Evolutionary conservation across 1,140 invertebrate species (phyloP).

Genomic region (Muscidifurax raptorellus): DNA sequence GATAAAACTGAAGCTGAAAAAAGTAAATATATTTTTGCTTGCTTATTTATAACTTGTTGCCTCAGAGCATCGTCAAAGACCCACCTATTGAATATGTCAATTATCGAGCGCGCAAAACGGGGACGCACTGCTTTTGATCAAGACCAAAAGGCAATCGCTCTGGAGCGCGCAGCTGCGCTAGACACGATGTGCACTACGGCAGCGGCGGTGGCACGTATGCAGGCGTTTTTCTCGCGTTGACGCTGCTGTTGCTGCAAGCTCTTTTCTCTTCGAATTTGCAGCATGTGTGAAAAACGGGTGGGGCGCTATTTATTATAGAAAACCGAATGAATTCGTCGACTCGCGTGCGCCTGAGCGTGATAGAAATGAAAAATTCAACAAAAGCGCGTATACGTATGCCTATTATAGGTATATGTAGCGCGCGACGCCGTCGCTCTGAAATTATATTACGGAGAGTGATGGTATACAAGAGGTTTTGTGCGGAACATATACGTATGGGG

Average conservation of each 20-base stretch:
- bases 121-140: not conserved
- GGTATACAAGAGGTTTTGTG: too few relatives aligned
- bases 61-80: not conserved
- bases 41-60: not conserved
- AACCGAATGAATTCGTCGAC: not conserved
- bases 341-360: not conserved
- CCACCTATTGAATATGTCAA: conserved; percentile 11
- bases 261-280: conserved; percentile 1
- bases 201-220: not conserved
- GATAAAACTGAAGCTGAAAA: not conserved
- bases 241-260: not conserved
- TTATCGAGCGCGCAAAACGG: conserved; percentile 12
- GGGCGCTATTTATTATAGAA: conserved; percentile 5
- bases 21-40: not conserved
- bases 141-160: conserved; percentile 10
- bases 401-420: not conserved
- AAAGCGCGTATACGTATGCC: not conserved
- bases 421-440: not conserved
- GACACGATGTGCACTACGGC: not conserved
- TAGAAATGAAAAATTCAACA: conserved; percentile 11
- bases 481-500: too few relatives aligned
- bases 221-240: not conserved
- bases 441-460: not conserved
- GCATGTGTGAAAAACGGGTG: not conserved
- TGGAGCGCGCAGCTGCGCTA: not conserved